Evolutionary conservation across 2,888 invertebrate species (phyloP).

Genomic region (Cantharis rufa): DNA sequence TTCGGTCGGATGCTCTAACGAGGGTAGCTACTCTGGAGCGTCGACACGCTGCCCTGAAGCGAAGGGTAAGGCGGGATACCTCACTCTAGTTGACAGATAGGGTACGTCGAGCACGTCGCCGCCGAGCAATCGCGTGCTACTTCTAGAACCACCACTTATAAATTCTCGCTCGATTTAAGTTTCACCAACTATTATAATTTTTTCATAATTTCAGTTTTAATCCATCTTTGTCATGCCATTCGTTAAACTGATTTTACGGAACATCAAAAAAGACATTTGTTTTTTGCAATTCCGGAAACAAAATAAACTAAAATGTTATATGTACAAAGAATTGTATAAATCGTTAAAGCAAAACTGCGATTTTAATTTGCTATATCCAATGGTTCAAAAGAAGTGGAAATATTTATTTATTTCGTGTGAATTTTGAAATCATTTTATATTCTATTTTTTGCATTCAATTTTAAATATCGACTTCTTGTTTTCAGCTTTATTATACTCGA

Average conservation of each 20-base stretch:
- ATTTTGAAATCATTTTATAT: not conserved
- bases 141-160: constrained; percentile 32
- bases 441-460: not conserved
- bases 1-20: constrained; percentile 53
- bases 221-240: not conserved
- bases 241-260: not conserved
- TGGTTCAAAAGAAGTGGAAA: not conserved
- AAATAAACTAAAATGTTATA: not conserved
- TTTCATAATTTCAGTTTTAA: not conserved
- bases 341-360: not conserved
- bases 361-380: not conserved
- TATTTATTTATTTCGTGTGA: not conserved
- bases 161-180: constrained; percentile 3
- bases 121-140: constrained; percentile 40
- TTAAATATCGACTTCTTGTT: not conserved
- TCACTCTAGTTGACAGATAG: constrained; percentile 46
- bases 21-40: constrained; percentile 47
- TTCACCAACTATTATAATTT: not conserved
- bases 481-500: not conserved
- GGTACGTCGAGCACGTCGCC: constrained; percentile 37
- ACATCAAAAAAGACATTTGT: not conserved
- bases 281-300: not conserved
- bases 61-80: constrained; percentile 26
- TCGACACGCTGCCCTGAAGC: constrained; percentile 30
- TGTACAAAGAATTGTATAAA: not conserved